A percentile compares a stretch with the other conserved stretches of the same genome.
phyloP scores from a whole-genome alignment of 2,797 vertebrate genomes.

The Pipistrellus nathusii region DNA sequence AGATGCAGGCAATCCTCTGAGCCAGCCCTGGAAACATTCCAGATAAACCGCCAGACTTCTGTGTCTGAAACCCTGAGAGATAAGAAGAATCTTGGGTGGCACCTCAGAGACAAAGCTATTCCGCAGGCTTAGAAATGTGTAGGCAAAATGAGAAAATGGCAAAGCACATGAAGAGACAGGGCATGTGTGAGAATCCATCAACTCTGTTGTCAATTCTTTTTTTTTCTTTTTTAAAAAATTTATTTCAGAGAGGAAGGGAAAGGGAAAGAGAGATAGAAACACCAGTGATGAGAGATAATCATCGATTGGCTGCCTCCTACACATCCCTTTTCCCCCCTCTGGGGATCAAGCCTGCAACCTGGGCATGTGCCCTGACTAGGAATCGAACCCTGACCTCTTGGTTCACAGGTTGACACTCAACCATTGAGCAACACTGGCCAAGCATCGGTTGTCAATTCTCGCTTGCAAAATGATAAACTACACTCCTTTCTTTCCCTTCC shows the following conservation, averaged over 20 bases:
- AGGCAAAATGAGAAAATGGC: not conserved
- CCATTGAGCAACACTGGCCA: too few species aligned
- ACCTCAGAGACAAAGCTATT: constrained; percentile 62
- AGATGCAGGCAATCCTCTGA: constrained; percentile 70
- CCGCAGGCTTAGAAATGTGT: constrained; percentile 49
- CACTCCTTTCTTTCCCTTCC: not conserved
- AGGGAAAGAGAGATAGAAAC: too few species aligned
- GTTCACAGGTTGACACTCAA: too few species aligned
- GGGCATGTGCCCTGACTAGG: too few species aligned
- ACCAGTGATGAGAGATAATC: too few species aligned
- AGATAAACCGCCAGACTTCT: constrained; percentile 76
- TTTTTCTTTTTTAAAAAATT: too few species aligned
- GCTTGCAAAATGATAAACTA: constrained; percentile 36
- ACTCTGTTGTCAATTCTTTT: constrained; percentile 11
- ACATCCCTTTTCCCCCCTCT: too few species aligned
- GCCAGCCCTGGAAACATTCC: constrained; percentile 73
- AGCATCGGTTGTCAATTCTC: not conserved
- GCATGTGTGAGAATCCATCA: constrained; percentile 1
- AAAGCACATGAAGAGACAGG: not conserved
- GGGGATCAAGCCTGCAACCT: too few species aligned
- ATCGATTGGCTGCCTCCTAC: too few species aligned
- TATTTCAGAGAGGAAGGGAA: too few species aligned
- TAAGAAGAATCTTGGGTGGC: constrained; percentile 57
- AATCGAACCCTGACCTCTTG: too few species aligned
- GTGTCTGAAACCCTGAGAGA: constrained; percentile 70